Conservation (phyloP, 2,888 invertebrate genomes). For the Drosophila phalerata region DNA sequence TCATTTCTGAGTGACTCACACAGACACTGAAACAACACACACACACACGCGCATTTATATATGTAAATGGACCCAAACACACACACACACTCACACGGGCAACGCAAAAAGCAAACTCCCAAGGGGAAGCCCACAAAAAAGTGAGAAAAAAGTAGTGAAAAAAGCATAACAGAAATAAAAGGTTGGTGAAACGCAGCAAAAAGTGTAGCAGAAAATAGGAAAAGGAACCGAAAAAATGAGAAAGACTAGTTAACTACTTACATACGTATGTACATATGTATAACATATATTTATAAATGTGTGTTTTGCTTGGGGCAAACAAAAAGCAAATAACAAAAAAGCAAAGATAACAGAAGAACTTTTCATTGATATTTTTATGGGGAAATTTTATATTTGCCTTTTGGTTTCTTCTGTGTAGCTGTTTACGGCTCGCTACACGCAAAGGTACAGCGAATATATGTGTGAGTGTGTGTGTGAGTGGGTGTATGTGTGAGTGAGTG, state of each 20-base stretch:
- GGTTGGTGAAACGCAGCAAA: slow-evolving; percentile 31
- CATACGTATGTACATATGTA: background rate
- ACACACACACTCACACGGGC: slow-evolving; percentile 19
- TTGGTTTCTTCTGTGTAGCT: slow-evolving; percentile 52
- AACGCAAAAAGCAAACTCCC: slow-evolving; percentile 48
- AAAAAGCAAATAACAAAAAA: slow-evolving; percentile 26
- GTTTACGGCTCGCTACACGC: slow-evolving; percentile 64
- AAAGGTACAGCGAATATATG: slow-evolving; percentile 36
- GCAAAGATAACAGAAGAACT: slow-evolving; percentile 47
- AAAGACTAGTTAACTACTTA: slow-evolving; percentile 47
- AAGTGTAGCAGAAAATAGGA: slow-evolving; percentile 15
- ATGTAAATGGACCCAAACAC: slow-evolving; percentile 33
- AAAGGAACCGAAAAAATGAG: slow-evolving; percentile 4
- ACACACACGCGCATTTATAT: background rate
- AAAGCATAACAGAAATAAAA: slow-evolving; percentile 38
- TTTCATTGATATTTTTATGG: slow-evolving; percentile 78
- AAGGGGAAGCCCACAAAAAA: slow-evolving; percentile 40
- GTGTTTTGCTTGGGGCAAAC: slow-evolving; percentile 45
- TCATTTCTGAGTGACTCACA: slow-evolving; percentile 61
- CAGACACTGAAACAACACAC: slow-evolving; percentile 18
- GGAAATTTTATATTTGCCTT: slow-evolving; percentile 55
- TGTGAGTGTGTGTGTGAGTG: slow-evolving; percentile 2
- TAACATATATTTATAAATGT: slow-evolving; percentile 1
- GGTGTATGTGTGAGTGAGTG: slow-evolving; percentile 5
- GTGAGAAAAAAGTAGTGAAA: slow-evolving; percentile 34